Base-by-base conservation (phyloP, 2,113 vertebrate species). In the Eubucco bourcierii region DNA sequence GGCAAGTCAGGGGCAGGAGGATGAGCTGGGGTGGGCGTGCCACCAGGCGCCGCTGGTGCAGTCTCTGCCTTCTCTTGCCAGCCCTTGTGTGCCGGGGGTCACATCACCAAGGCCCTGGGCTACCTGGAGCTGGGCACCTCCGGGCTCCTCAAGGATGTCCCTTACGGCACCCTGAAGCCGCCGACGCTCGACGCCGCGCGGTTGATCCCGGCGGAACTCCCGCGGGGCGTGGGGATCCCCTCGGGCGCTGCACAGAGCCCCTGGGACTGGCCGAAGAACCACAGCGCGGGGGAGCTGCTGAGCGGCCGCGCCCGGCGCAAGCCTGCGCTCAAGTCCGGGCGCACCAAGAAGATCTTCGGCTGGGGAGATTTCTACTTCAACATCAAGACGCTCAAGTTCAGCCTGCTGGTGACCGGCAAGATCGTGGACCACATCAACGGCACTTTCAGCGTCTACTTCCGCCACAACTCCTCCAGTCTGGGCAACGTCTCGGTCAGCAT, bases 281-380 rank as follows among this genome's bases (percentile, higher is more conserved):
- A 98, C 90, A 98, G 98, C 0, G 95, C 95, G 0, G 91, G 97
- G 33, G 98, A 98, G 66, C 97, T 97, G 84, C 98, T 94, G 4
- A 98, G 92, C 65, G 98, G 98, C 95, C 98, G 98, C 21, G 94
- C 97, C 68, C 99, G 98, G 73, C 98, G 99, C 92, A 99, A 99
- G 95, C 98, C 98, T 46, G 96, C 97, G 0, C 96, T 98, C 87
- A 99, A 99, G n/a, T 98, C 98, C 0, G 29, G 98, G 64, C 99
- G 99, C 84, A 97, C 98, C 95, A 99, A 99, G 97, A 99, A 99
- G 97, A 99, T 99, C 71, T 99, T 99, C 0, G 99, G 99, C 55
- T 99, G 99, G 99, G 99, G 99, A 2, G 99, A 99, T 94, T 99
- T 99, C 97, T 99, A 99, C 98, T 99, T 99, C 95, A 99, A 98